Conservation (phyloP, 2,888 invertebrate genomes). For the Acronicta aceris region DNA sequence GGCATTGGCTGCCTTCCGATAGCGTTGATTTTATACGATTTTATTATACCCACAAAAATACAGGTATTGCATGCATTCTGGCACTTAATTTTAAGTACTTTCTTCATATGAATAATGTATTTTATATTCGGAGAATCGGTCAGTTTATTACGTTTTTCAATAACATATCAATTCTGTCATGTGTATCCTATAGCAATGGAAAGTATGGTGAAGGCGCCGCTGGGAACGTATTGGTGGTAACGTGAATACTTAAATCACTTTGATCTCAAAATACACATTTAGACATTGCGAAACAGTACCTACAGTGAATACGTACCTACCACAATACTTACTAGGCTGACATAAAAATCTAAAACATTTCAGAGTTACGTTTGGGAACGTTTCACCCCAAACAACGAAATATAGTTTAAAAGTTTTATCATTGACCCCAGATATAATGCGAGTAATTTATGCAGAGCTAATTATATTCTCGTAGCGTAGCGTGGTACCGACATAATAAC, state of each 20-base stretch:
- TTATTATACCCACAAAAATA: slow-evolving; percentile 13
- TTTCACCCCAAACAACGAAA: no score
- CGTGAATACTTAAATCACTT: slow-evolving; percentile 14
- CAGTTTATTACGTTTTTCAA: slow-evolving; percentile 22
- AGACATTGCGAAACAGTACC: neutral
- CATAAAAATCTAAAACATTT: neutral
- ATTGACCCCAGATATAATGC: no score
- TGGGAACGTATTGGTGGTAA: slow-evolving; percentile 6
- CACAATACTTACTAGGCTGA: neutral
- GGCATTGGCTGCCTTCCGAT: slow-evolving; percentile 1
- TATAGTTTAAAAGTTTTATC: no score
- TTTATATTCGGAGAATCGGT: slow-evolving; percentile 28
- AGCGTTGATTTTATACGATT: slow-evolving; percentile 10
- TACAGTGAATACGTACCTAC: no score
- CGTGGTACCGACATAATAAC: no score
- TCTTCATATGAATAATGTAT: slow-evolving; percentile 25
- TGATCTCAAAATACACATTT: slow-evolving; percentile 18
- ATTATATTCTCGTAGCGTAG: no score
- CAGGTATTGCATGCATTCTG: slow-evolving; percentile 25
- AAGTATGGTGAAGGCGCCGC: slow-evolving; percentile 24
- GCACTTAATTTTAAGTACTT: slow-evolving; percentile 25
- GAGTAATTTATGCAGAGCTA: no score
- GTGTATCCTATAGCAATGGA: slow-evolving; percentile 9
- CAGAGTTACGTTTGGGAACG: no score
- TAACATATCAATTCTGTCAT: slow-evolving; percentile 7